A percentile compares a stretch with the other conserved stretches of the same genome.
Conservation (phyloP, 2,888 invertebrate species). For the Sepioteuthis lessoniana region DNA sequence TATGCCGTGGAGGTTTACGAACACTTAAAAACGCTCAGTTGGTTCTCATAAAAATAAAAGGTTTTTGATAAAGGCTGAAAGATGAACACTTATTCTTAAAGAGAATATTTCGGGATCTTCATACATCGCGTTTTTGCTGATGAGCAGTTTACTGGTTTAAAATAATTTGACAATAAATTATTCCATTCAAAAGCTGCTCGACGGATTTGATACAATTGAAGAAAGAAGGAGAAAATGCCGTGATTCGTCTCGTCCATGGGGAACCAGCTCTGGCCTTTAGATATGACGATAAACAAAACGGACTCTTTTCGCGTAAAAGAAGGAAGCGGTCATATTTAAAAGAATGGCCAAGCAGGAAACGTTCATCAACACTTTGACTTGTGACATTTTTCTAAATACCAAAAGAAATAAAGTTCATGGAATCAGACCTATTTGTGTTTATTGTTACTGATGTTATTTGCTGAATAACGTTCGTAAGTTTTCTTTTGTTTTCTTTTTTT, state of each 20-base stretch:
- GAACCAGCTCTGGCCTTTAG: not conserved
- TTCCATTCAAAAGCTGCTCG: too few relatives aligned
- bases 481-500: too few relatives aligned
- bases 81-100: too few relatives aligned
- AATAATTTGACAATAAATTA: too few relatives aligned
- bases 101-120: too few relatives aligned
- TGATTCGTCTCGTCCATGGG: not conserved
- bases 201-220: not conserved
- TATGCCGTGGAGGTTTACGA: too few relatives aligned
- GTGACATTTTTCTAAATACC: conserved; percentile 1
- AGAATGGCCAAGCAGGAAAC: not conserved
- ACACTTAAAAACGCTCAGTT: too few relatives aligned
- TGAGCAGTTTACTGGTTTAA: too few relatives aligned
- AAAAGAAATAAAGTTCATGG: conserved; percentile 16
- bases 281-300: not conserved
- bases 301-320: not conserved
- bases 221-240: not conserved
- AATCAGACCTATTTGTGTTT: not conserved
- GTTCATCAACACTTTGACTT: not conserved
- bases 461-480: not conserved
- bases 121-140: too few relatives aligned
- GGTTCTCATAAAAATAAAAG: too few relatives aligned
- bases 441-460: not conserved
- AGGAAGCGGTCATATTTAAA: conserved; percentile 33
- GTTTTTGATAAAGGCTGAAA: too few relatives aligned